Base-by-base conservation (phyloP, 2,797 vertebrate genomes). In the Nannoperca obscura region DNA sequence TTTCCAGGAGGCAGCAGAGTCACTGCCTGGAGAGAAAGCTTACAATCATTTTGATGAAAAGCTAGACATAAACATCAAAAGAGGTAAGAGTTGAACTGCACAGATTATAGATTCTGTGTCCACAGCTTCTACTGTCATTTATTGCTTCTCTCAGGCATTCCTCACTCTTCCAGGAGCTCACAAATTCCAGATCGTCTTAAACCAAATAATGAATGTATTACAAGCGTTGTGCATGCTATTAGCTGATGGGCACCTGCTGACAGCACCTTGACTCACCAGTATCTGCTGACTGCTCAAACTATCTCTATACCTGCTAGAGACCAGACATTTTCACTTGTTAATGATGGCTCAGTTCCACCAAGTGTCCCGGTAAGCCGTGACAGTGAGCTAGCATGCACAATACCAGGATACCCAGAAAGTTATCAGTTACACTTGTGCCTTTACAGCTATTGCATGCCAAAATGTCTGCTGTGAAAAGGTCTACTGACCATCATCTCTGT, bases 131-230 rank as follows among this genome's bases (percentile, higher is more conserved):
- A 30, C 47, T 47, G 30, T 53, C 44, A 12, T 58, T 7, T 36
- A 1, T 7, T 44, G 32, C 40, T 34, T 42, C 27, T 54, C 22
- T 60, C 44, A 44, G 27, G 34, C 42, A 53, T 42, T 8, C 13
- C 49, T 27, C 15, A 8, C 50, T 64, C 10, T 44, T 38, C 65
- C n/a, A 27, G 12, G 22, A n/a, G 5, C 34, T 67, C 19, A 66
- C 2, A 47, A 30, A 50, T 30, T 55, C 9, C 12, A 71, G n/a
- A 9, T 22, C n/a, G 32, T 27, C 17, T 14, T 15, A 10, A 9
- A 44, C 19, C 20, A 53, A 64, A 49, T 68, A 65, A 65, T 54
- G 32, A 8, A 52, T 68, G 17, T 74, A 49, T 46, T 36, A 42
- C 34, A 60, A 54, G 24, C 1, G 0, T 24, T 64, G 27, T 14